phyloP scores from a whole-genome alignment of 2,888 invertebrate species.

The Alsophila aescularia region DNA sequence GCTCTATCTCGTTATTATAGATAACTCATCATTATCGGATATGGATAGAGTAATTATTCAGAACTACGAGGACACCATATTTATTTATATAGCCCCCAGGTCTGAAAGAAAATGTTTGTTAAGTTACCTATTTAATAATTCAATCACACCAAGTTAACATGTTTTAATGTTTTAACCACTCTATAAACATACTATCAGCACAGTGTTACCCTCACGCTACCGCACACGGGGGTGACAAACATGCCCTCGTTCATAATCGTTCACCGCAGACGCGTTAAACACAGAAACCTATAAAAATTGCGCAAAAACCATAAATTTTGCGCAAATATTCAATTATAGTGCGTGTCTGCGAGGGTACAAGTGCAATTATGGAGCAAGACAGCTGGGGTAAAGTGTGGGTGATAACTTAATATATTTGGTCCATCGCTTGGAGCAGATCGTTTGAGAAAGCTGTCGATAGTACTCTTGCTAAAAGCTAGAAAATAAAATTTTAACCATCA shows the following conservation, averaged over 20 bases:
- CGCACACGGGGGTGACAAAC: conserved; percentile 61
- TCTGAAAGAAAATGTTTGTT: no score
- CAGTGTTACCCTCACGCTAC: conserved; percentile 44
- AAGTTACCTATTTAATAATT: neutral
- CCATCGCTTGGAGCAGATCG: neutral
- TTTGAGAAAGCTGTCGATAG: no score
- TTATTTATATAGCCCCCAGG: no score
- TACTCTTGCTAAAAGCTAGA: no score
- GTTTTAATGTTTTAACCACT: conserved; percentile 29
- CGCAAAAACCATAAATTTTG: conserved; percentile 74
- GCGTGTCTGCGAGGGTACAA: conserved; percentile 17
- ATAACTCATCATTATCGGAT: no score
- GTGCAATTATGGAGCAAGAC: conserved; percentile 21
- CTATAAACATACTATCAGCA: conserved; percentile 24
- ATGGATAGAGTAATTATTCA: no score
- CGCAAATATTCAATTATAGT: conserved; percentile 70
- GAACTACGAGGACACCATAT: no score
- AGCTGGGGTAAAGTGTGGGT: conserved; percentile 27
- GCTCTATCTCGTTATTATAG: no score
- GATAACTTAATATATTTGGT: conserved; percentile 28
- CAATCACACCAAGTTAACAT: conserved; percentile 11
- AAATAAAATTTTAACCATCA: no score
- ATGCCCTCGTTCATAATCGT: conserved; percentile 72
- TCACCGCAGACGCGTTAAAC: conserved; percentile 74
- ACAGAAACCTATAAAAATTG: conserved; percentile 78